phyloP scores from a whole-genome alignment of 2,113 vertebrate species.

The Alouatta palliata region DNA sequence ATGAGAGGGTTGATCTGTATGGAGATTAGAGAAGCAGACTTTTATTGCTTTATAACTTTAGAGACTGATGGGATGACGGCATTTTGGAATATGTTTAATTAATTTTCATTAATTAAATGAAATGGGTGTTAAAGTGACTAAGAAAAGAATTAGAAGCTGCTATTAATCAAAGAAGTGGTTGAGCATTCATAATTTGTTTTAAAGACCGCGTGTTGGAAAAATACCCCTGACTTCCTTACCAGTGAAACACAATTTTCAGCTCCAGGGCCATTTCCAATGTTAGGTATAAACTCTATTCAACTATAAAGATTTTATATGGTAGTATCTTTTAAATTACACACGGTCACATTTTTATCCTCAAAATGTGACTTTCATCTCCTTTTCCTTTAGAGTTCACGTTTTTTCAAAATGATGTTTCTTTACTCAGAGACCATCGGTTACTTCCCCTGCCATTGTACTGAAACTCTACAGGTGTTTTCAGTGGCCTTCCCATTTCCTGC shows the following conservation, averaged over 20 bases:
- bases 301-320: not conserved
- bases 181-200: not conserved
- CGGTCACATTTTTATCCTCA: not conserved
- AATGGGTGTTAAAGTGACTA: not conserved
- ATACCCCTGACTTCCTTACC: not conserved
- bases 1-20: not conserved
- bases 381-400: not conserved
- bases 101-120: not conserved
- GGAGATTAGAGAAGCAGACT: not conserved
- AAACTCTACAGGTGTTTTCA: fast-evolving
- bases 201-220: not conserved
- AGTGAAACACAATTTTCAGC: not conserved
- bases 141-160: not conserved
- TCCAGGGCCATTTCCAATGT: not conserved
- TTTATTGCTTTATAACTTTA: conserved; percentile 14
- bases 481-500: not conserved
- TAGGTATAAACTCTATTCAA: not conserved
- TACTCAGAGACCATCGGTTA: not conserved
- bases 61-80: not conserved
- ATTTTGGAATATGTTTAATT: not conserved
- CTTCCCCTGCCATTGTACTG: not conserved
- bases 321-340: not conserved
- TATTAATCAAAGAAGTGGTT: not conserved
- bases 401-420: not conserved
- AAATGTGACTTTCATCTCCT: not conserved